These are phyloP conservation scores for Elephas maximus DNA, from an alignment of 2,113 vertebrate genomes.

Conservation along the genomic window DNA sequence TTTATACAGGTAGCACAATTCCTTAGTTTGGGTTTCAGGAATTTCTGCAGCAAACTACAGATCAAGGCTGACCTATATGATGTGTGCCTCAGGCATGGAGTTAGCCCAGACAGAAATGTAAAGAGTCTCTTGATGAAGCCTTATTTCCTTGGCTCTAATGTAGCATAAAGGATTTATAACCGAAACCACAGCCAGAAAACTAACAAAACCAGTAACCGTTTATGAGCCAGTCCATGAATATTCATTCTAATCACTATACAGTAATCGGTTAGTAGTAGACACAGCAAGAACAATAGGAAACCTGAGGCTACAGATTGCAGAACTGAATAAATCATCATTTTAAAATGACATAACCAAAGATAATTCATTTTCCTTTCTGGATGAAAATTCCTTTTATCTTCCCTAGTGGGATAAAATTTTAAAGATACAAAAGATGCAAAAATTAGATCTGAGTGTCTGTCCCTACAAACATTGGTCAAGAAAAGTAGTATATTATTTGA, in stretches of 20 bases:
- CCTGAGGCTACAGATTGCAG: conserved; percentile 57
- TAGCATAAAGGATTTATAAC: conserved; percentile 42
- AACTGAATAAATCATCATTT: conserved; percentile 77
- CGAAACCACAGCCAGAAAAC: conserved; percentile 21
- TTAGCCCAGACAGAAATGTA: background rate
- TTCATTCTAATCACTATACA: conserved; percentile 74
- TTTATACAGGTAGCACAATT: background rate
- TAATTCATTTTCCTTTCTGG: conserved; percentile 71
- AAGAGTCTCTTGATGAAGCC: background rate
- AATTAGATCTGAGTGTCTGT: conserved; percentile 55
- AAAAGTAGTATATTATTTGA: conserved; percentile 54
- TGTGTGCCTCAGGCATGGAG: background rate
- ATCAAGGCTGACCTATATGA: background rate
- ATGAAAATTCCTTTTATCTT: conserved; percentile 59
- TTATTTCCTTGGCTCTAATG: conserved; percentile 5
- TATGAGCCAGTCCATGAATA: conserved; percentile 73
- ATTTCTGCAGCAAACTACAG: conserved; percentile 39
- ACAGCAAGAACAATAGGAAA: conserved; percentile 73
- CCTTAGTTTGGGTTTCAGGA: conserved; percentile 22
- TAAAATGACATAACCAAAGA: conserved; percentile 67
- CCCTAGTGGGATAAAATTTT: conserved; percentile 45
- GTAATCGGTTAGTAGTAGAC: conserved; percentile 71
- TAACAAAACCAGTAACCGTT: conserved; percentile 36
- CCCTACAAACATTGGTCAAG: conserved; percentile 73
- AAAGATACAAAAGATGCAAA: conserved; percentile 10